Base-by-base conservation (phyloP, 2,797 vertebrate genomes). In the Apogon talboti region DNA sequence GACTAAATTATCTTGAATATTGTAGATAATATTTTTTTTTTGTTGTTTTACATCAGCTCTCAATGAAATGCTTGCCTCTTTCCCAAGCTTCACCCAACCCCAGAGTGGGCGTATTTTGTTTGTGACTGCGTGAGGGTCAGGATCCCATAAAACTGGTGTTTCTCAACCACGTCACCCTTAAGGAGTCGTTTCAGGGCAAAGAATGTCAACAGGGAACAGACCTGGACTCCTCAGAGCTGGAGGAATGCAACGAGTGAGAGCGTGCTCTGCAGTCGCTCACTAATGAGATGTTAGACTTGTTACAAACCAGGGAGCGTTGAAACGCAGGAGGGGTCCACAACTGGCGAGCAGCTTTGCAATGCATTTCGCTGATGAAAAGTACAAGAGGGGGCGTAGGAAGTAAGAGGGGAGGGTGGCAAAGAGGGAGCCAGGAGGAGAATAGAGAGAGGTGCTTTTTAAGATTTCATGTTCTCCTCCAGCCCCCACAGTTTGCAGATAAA, bases 401-500 rank as follows among this genome's bases (percentile, higher is more conserved):
- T 59, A 84, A 78, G 74, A 74, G 74, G 70, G 75, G 65, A 75
- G 78, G 66, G 71, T 71, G 66, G 58, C 46, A 64, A 21, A 48
- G 46, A 45, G 47, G 37, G 42, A 15, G 11, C 33, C 33, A 35
- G 64, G 43, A 48, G 56, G 66, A 28, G 56, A 19, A 43, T 4
- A 69, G 69, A 45, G 59, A 66, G 79, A 77, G 67, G 72, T 82
- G 74, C 79, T 91, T 90, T 91, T 91, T 90, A 84, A 93, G 93
- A 94, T 92, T 93, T 91, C 89, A 85, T 89, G 84, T 88, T 91
- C 87, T 91, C 76, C 90, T 91, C 79, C 90, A 89, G 90, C 79
- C 89, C 83, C 93, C 85, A 86, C 69, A 83, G 81, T 93, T 92
- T 87, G 74, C 85, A 93, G 93, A 95, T 92, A 94, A 92, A 95